phyloP scores from a whole-genome alignment of 2,888 invertebrate genomes.

The Ypsolopha sequella region DNA sequence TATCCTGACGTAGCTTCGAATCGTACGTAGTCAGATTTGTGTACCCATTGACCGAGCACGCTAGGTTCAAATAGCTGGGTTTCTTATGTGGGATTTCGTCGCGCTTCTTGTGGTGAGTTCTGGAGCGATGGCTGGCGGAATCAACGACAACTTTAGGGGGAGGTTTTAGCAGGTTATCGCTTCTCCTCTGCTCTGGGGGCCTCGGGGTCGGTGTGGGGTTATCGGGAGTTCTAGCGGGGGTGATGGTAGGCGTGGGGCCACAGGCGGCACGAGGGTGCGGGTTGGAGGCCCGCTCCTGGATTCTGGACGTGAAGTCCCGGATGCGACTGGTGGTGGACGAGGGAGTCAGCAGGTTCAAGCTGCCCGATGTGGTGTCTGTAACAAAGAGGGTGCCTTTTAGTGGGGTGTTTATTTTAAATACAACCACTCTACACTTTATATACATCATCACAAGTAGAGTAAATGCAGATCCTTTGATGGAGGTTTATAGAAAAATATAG shows the following conservation, averaged over 20 bases:
- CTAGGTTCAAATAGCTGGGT: slow-evolving; percentile 89
- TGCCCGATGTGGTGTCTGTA: slow-evolving; percentile 73
- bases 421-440: too few relatives aligned
- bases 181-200: background rate
- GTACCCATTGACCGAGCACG: slow-evolving; percentile 93
- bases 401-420: background rate
- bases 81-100: slow-evolving; percentile 72
- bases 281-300: slow-evolving; percentile 64
- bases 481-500: too few relatives aligned
- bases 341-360: slow-evolving; percentile 73
- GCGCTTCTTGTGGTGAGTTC: slow-evolving; percentile 48
- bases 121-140: slow-evolving; percentile 43
- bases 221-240: slow-evolving; percentile 38
- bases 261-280: slow-evolving; percentile 34
- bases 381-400: slow-evolving; percentile 9
- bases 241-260: slow-evolving; percentile 17
- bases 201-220: slow-evolving; percentile 31
- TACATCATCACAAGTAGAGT: too few relatives aligned
- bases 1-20: slow-evolving; percentile 81
- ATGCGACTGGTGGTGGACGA: slow-evolving; percentile 70
- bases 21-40: slow-evolving; percentile 89
- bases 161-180: slow-evolving; percentile 51
- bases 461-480: too few relatives aligned
- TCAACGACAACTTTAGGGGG: slow-evolving; percentile 53
- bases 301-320: slow-evolving; percentile 71